phyloP scores from a whole-genome alignment of 2,797 vertebrate species.

The Alectoris magna region DNA sequence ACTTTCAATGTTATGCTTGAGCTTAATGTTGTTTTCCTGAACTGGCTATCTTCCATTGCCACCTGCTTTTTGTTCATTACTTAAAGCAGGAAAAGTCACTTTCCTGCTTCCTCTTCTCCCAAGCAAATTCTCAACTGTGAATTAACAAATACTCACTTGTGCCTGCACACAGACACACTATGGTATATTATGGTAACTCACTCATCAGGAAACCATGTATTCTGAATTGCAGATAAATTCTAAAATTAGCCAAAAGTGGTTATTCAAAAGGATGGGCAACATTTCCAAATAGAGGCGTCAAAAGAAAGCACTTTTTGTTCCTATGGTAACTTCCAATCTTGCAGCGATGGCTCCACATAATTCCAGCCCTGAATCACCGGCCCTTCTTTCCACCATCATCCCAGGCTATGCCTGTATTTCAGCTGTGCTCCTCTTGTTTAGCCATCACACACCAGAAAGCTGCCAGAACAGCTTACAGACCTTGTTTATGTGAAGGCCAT shows the following conservation, averaged over 20 bases:
- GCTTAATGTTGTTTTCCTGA: background rate
- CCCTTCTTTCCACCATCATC: background rate
- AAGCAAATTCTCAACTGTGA: background rate
- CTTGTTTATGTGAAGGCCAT: background rate
- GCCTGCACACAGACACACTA: background rate
- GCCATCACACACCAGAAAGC: background rate
- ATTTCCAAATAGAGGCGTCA: background rate
- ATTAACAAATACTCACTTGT: background rate
- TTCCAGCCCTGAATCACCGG: slow-evolving; percentile 5
- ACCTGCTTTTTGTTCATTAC: slow-evolving; percentile 20
- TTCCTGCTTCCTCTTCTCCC: slow-evolving; percentile 35
- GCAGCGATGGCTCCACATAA: slow-evolving; percentile 13
- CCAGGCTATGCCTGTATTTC: background rate
- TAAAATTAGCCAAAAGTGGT: slow-evolving; percentile 21
- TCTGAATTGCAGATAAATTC: background rate
- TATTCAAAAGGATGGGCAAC: slow-evolving; percentile 13
- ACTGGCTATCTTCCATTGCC: background rate
- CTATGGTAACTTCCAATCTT: slow-evolving; percentile 15
- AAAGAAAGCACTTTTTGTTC: slow-evolving; percentile 43
- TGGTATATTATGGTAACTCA: background rate
- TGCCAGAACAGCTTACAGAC: background rate
- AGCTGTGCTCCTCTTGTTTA: background rate
- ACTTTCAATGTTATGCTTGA: background rate
- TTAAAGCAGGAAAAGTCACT: slow-evolving; percentile 13
- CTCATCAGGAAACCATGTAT: background rate